Evolutionary conservation across 2,797 vertebrate species (phyloP).

Genomic region (Helicolenus hilgendorfi): DNA sequence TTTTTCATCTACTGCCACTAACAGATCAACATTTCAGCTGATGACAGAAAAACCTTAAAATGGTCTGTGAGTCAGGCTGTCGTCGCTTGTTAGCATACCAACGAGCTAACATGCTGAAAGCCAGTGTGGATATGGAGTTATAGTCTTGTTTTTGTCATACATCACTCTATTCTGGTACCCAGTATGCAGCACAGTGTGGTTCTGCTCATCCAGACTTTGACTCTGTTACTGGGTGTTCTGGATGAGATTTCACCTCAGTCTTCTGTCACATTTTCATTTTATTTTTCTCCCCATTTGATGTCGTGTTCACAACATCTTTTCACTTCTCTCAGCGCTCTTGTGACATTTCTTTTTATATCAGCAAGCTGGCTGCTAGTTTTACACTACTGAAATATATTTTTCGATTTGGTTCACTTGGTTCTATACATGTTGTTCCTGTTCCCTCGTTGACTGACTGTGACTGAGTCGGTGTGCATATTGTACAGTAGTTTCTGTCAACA

Average conservation of each 20-base stretch:
- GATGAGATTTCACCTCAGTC: slow-evolving; percentile 11
- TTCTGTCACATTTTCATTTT: slow-evolving; percentile 41
- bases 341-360: slow-evolving; percentile 9
- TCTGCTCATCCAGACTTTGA: neutral
- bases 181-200: neutral
- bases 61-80: neutral
- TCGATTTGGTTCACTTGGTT: slow-evolving; percentile 23
- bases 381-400: slow-evolving; percentile 16
- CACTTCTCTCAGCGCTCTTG: neutral
- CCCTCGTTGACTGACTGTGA: slow-evolving; percentile 12
- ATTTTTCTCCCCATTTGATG: neutral
- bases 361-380: neutral
- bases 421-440: slow-evolving; percentile 16
- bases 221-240: neutral
- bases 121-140: neutral
- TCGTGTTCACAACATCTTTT: slow-evolving; percentile 22
- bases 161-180: neutral
- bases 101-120: neutral
- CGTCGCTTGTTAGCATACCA: neutral
- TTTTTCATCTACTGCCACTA: neutral
- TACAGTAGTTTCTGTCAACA: neutral
- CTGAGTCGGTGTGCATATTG: neutral
- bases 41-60: neutral
- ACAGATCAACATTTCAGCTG: neutral
- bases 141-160: neutral